A percentile compares a stretch with the other conserved stretches of the same genome.
phyloP scores from a whole-genome alignment of 2,888 invertebrate species.

The Horisme vitalbata region DNA sequence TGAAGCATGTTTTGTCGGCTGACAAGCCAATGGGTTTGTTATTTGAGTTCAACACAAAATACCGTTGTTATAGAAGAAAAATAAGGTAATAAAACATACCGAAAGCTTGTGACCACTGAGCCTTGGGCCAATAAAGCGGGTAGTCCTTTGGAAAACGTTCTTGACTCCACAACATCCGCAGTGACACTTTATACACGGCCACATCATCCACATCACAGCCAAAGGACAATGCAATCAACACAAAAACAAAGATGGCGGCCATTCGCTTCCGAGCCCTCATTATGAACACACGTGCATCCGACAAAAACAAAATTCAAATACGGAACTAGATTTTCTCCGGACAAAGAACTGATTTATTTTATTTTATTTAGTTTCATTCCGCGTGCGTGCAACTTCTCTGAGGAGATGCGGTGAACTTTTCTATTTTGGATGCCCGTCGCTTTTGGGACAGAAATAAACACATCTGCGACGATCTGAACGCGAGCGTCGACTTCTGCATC shows the following conservation, averaged over 20 bases:
- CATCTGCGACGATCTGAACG: conserved; percentile 57
- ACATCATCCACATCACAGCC: conserved; percentile 90
- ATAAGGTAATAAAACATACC: conserved; percentile 84
- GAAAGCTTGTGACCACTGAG: conserved; percentile 95
- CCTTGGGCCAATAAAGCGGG: conserved; percentile 92
- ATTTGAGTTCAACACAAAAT: conserved; percentile 20
- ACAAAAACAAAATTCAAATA: conserved; percentile 11
- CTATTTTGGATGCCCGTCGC: conserved; percentile 72
- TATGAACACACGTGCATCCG: conserved; percentile 36
- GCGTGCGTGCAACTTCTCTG: conserved; percentile 64
- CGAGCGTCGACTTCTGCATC: conserved; percentile 50
- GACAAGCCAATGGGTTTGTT: conserved; percentile 21
- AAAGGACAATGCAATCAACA: conserved; percentile 39
- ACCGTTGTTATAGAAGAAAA: conserved; percentile 19
- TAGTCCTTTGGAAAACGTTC: conserved; percentile 95
- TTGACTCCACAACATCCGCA: conserved; percentile 94
- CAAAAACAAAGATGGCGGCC: conserved; percentile 69
- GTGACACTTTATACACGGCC: conserved; percentile 92
- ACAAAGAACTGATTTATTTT: conserved; percentile 21
- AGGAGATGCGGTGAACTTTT: conserved; percentile 72
- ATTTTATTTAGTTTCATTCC: conserved; percentile 40
- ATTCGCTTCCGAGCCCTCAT: conserved; percentile 55
- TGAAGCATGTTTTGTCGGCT: conserved; percentile 2
- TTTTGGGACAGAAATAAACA: conserved; percentile 74
- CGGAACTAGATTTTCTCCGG: conserved; percentile 25